Percentiles rank a stretch among this genome's conserved stretches.
phyloP scores from a whole-genome alignment of 2,888 invertebrate genomes.

The Lottia scabra region DNA sequence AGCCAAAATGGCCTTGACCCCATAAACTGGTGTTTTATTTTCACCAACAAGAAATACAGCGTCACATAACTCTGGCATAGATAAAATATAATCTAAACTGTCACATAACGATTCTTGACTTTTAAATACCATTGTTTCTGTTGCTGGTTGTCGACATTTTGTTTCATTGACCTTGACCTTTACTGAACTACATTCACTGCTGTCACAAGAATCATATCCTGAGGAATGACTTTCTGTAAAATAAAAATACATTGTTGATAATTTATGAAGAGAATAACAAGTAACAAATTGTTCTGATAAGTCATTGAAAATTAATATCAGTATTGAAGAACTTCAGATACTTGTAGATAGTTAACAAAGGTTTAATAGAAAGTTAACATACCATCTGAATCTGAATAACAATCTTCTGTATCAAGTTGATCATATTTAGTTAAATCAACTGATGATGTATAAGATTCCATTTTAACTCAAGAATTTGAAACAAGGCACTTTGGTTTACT shows the following conservation, averaged over 20 bases:
- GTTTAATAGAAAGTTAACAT: neutral
- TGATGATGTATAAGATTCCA: neutral
- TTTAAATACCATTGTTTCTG: neutral
- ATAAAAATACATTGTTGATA: no score
- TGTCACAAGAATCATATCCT: neutral
- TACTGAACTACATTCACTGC: neutral
- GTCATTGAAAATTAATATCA: neutral
- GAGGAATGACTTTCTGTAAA: neutral
- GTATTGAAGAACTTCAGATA: neutral
- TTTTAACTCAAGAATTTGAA: neutral
- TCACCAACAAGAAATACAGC: neutral
- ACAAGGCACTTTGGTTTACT: neutral
- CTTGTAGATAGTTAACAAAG: neutral
- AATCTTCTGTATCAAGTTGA: neutral
- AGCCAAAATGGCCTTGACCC: neutral
- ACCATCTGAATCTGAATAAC: neutral
- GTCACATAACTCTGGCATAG: neutral
- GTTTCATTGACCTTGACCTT: no score
- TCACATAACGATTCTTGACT: neutral
- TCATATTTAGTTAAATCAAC: neutral
- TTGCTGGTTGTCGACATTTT: neutral
- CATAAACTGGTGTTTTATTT: neutral
- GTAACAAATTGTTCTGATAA: no score
- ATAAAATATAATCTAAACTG: neutral
- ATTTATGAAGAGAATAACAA: neutral